Base-by-base conservation (phyloP, 2,797 vertebrate genomes). In the Poeciliopsis turneri region DNA sequence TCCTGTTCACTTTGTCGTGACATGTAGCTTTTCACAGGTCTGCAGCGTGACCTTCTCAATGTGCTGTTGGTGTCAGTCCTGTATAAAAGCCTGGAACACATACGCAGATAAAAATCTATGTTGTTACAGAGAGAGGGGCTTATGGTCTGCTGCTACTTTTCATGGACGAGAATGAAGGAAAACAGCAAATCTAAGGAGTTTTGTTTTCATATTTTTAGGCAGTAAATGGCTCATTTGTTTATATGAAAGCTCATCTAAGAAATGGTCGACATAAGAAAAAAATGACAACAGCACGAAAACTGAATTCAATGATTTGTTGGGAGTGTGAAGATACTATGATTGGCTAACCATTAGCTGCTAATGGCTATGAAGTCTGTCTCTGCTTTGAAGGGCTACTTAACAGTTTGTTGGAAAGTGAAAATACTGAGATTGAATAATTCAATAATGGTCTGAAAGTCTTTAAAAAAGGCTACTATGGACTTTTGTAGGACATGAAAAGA, bases 21-120 rank as follows among this genome's bases (percentile, higher is more conserved):
- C n/a, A 36, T 49, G 83, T 36, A 80, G 74, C 74, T 81, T 73
- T 82, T 87, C 76, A 61, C 82, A 74, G 74, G 79, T 84, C 79
- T 78, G 23, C 53, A 74, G 1, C 0, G 39, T 57, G 83, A 84
- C 78, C 78, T 78, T 30, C 74, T n/a, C 59, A 76, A 39, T 71
- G 68, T 64, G 76, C 76, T 49, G 69, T 46, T 77, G 43, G 71
- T 75, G 66, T 72, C 74, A 75, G 61, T 72, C 13, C 9, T 15
- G 16, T 10, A 3, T 7, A 68, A 61, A 79, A 78, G 79, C 64
- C 49, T 13, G 23, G 3, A 13, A 36, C 47, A 77, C 1, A 36
- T 59, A n/a, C n/a, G 4, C 23, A 79, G 45, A 57, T 20, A 25
- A 74, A 30, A 28, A 66, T 71, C 51, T 23, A 70, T 41, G 61